Evolutionary conservation across 1,140 invertebrate species (phyloP).

Genomic region (Camponotus pennsylvanicus): DNA sequence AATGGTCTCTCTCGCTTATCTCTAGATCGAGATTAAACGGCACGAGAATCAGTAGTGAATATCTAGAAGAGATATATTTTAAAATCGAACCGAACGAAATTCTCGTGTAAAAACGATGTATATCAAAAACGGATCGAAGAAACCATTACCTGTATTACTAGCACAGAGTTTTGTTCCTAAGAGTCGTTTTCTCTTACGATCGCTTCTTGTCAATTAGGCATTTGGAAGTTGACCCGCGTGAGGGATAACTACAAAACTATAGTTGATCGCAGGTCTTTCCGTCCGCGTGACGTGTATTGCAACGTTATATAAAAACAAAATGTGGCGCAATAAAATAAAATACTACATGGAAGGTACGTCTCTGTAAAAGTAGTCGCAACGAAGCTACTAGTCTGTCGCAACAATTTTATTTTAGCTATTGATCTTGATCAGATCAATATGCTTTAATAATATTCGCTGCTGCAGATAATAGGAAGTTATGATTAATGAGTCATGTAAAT

Average conservation of each 20-base stretch:
- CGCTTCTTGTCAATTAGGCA: constrained; percentile 29
- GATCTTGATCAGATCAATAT: not conserved
- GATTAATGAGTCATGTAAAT: constrained; percentile 23
- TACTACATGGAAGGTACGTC: constrained; percentile 17
- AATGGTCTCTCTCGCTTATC: constrained; percentile 31
- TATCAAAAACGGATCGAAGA: not conserved
- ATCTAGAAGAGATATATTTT: not conserved
- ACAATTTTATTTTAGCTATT: not conserved
- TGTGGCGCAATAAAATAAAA: constrained; percentile 24
- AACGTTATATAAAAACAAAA: constrained; percentile 2
- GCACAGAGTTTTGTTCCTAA: not conserved
- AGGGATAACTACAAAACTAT: constrained; percentile 7
- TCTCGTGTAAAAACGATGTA: constrained; percentile 6
- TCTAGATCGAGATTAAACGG: constrained; percentile 10
- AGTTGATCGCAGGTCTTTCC: not conserved
- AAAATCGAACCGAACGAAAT: constrained; percentile 1
- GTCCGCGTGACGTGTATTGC: constrained; percentile 25
- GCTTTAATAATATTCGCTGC: constrained; percentile 2
- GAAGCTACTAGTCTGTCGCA: not conserved
- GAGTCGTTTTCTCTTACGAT: not conserved
- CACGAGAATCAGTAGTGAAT: not conserved
- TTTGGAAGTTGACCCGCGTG: not conserved
- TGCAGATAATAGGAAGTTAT: constrained; percentile 40
- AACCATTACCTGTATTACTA: constrained; percentile 3
- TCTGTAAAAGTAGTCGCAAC: not conserved